phyloP scores from a whole-genome alignment of 2,113 vertebrate genomes.

The Penelope pileata region DNA sequence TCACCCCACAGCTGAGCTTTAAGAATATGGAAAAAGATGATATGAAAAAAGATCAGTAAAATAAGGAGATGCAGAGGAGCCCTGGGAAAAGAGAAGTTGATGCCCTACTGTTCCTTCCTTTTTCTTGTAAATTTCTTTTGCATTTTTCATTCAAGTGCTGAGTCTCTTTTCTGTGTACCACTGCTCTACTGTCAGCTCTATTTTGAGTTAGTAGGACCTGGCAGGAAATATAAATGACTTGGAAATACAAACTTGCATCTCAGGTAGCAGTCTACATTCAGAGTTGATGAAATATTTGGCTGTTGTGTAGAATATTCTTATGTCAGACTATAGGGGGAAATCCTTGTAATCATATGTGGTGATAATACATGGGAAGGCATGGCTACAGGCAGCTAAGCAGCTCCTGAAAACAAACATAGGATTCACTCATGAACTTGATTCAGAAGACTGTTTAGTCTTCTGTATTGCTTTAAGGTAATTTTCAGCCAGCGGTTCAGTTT shows the following conservation, averaged over 20 bases:
- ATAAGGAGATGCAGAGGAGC: neutral
- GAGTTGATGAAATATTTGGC: neutral
- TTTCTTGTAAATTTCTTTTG: neutral
- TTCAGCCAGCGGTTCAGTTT: neutral
- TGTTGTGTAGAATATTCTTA: neutral
- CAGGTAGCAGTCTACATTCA: neutral
- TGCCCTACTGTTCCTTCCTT: neutral
- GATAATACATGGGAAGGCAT: neutral
- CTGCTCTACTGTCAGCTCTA: neutral
- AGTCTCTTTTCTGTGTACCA: neutral
- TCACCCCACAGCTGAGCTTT: neutral
- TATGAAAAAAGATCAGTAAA: constrained; percentile 14
- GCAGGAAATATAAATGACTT: neutral
- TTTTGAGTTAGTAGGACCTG: neutral
- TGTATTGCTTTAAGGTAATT: neutral
- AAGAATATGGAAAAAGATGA: neutral
- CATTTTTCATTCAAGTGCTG: neutral
- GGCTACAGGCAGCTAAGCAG: neutral
- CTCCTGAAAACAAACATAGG: neutral
- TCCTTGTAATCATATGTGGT: neutral
- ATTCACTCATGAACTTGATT: neutral
- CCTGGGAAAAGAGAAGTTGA: neutral
- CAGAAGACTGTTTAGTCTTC: neutral
- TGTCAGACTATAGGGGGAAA: neutral
- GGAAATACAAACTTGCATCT: neutral